Evolutionary conservation across 2,797 vertebrate species (phyloP).

Genomic region (Menidia menidia): DNA sequence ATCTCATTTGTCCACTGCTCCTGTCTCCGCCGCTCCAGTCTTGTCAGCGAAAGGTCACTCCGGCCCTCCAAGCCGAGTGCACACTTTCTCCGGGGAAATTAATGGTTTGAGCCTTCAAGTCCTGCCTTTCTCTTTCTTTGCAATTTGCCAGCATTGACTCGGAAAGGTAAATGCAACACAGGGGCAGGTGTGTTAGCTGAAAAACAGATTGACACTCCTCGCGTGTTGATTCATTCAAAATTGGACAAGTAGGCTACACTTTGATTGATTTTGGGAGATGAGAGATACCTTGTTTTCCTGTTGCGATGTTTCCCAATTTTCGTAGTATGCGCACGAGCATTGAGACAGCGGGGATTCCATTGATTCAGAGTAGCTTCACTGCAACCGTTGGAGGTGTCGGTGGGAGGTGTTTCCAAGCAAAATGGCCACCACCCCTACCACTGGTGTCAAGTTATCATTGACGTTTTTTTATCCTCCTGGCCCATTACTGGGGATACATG

Average conservation of each 20-base stretch:
- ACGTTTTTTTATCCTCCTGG: conserved; percentile 66
- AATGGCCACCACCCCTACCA: conserved; percentile 52
- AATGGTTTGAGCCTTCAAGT: conserved; percentile 80
- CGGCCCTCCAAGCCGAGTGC: conserved; percentile 72
- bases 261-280: conserved; percentile 13
- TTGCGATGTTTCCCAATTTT: conserved; percentile 1
- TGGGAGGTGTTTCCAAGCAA: conserved; percentile 54
- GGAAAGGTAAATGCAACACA: conserved; percentile 65
- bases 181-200: conserved; percentile 3
- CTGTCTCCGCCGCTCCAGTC: conserved; percentile 73
- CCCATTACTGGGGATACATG: conserved; percentile 63
- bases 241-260: conserved; percentile 4
- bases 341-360: conserved; percentile 37
- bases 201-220: conserved; percentile 34
- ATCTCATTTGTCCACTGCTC: conserved; percentile 81
- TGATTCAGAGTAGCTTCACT: conserved; percentile 56
- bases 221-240: conserved; percentile 40
- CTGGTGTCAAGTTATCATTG: conserved; percentile 71
- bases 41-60: conserved; percentile 84
- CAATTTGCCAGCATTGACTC: conserved; percentile 76
- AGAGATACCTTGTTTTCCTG: conserved; percentile 7
- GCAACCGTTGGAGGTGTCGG: conserved; percentile 47
- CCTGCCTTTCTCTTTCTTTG: conserved; percentile 65
- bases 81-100: conserved; percentile 82
- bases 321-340: not conserved